These are phyloP conservation scores for Rhopalosiphum maidis DNA, from an alignment of 1,140 invertebrate genomes.

Conservation along the genomic window DNA sequence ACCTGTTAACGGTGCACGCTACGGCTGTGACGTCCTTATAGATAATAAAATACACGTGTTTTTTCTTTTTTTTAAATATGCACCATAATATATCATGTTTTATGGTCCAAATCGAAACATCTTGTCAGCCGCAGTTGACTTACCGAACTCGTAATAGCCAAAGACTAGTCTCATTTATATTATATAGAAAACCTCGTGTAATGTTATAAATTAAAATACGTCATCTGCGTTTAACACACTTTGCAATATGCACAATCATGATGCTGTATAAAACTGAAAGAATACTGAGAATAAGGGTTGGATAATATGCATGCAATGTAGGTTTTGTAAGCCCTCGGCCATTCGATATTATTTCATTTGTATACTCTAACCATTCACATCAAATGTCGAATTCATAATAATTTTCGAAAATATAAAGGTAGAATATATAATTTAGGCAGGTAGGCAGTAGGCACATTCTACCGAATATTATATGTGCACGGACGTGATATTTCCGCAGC, in stretches of 20 bases:
- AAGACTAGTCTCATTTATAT: neutral
- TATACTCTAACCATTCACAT: neutral
- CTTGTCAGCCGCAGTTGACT: neutral
- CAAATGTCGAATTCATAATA: neutral
- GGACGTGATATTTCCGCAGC: no score
- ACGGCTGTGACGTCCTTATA: neutral
- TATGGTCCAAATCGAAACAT: neutral
- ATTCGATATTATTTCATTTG: neutral
- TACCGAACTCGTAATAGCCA: neutral
- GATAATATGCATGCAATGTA: neutral
- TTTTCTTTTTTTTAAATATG: neutral
- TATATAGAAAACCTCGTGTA: neutral
- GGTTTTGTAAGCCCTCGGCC: neutral
- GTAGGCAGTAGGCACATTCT: neutral
- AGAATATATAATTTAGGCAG: no score
- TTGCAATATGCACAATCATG: no score
- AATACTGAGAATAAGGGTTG: neutral
- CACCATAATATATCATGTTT: neutral
- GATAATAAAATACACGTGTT: neutral
- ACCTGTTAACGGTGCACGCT: neutral
- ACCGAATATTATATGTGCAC: neutral
- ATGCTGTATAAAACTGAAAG: neutral
- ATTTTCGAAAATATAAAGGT: neutral
- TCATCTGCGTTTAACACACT: neutral
- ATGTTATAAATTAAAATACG: neutral